Evolutionary conservation across 1,140 invertebrate species (phyloP), one percentile per base, ranked within the genome.

Genomic region (Zaprionus tsacasi): DNA sequence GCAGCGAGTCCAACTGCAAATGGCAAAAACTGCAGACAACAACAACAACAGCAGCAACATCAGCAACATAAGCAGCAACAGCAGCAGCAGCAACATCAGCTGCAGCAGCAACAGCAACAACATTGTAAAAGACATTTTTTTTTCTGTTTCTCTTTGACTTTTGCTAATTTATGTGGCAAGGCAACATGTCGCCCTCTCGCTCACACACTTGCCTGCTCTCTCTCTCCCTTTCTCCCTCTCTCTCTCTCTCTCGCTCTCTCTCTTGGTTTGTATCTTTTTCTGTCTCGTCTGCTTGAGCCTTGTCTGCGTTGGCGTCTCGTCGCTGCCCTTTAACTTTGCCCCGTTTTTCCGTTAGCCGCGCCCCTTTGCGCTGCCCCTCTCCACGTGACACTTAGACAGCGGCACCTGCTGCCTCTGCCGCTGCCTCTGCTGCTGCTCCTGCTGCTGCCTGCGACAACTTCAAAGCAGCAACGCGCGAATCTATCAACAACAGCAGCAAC

Each of bases 111-210:
- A n/a, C 48, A 54, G 27, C 50, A 60, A 69, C 66, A 70, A 70
- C 69, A 80, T 83, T 77, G 82, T 88, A 80, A 87, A 87, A 87
- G 82, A 88, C 83, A 88, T 78, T 88, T 87, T 87, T 74, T 61
- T 40, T 66, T 43, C 59, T 59, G 21, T 25, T 58, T 56, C 66
- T 57, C 58, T 43, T 87, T 87, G 82, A 67, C 78, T 77, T 78
- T 61, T 79, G 82, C 82, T 82, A 88, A 82, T 87, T 87, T 88
- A 88, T 88, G 82, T 82, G 76, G 83, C 82, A 79, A 68, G 82
- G 82, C 82, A 45, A 45, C 40, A 45, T 45, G 40, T 45, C 40
- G 7, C 40, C 40, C n/a, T 45, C 40, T 45, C 40, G 7, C 40
- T 45, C n/a, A 15, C 40, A 45, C 40, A 86, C 67, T 64, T 65